phyloP scores from a whole-genome alignment of 1,140 invertebrate species.

The Ostrea edulis region DNA sequence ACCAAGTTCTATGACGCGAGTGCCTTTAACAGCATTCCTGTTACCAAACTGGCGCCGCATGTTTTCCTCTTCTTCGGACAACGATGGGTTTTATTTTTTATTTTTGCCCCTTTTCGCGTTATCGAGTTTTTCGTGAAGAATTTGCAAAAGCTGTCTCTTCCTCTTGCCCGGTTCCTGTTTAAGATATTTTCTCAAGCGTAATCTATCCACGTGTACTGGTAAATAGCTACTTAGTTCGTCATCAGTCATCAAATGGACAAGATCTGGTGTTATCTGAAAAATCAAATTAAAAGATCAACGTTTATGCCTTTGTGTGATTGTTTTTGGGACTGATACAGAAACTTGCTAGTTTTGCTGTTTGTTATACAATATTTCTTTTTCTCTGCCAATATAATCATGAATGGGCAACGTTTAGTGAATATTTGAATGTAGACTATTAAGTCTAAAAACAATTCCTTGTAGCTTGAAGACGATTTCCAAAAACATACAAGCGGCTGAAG shows the following conservation, averaged over 20 bases:
- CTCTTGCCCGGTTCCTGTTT: not conserved
- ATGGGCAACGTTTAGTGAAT: too few species aligned
- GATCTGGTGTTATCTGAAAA: constrained; percentile 18
- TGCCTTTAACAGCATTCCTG: constrained; percentile 17
- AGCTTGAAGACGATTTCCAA: too few species aligned
- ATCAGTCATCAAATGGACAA: not conserved
- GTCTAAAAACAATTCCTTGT: too few species aligned
- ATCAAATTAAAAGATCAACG: not conserved
- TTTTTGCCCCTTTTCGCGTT: not conserved
- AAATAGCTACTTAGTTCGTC: not conserved
- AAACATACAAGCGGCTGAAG: too few species aligned
- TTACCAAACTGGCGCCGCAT: constrained; percentile 32
- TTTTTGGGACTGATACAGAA: too few species aligned
- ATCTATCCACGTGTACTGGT: constrained; percentile 2
- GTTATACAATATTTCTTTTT: too few species aligned
- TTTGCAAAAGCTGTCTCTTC: not conserved
- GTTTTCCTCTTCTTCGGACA: not conserved
- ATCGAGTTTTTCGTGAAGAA: constrained; percentile 18
- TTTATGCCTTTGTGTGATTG: too few species aligned
- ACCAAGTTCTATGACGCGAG: constrained; percentile 12
- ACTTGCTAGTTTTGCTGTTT: too few species aligned
- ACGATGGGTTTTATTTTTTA: not conserved
- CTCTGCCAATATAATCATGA: too few species aligned
- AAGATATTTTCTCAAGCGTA: too few species aligned
- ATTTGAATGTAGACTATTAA: too few species aligned